Percentiles rank a stretch among this genome's conserved stretches.
Evolutionary conservation across 2,113 vertebrate genomes (phyloP).

Genomic region (Litocranius walleri): DNA sequence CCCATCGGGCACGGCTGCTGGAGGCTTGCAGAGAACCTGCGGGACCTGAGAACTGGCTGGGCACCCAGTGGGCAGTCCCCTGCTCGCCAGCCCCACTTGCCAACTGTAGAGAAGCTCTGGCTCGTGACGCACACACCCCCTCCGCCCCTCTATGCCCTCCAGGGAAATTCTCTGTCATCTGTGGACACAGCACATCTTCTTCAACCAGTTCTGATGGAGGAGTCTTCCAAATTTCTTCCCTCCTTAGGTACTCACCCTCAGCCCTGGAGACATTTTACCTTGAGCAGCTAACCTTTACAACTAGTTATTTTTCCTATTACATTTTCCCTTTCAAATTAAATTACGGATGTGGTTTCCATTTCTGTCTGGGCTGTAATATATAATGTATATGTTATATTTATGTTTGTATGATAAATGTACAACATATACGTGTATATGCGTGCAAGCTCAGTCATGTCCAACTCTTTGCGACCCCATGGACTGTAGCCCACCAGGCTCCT

Average conservation of each 20-base stretch:
- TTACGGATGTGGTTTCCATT: background rate
- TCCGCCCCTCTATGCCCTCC: background rate
- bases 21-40: background rate
- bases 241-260: background rate
- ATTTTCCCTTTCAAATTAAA: background rate
- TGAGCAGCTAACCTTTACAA: background rate
- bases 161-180: background rate
- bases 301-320: background rate
- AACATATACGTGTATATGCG: fast-evolving
- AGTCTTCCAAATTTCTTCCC: background rate
- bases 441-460: background rate
- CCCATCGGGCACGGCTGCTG: fast-evolving
- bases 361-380: background rate
- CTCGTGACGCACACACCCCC: background rate
- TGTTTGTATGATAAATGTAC: background rate
- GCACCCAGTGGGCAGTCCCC: no score
- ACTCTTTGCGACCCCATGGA: no score
- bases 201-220: background rate
- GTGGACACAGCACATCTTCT: background rate
- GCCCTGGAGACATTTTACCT: background rate
- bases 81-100: background rate
- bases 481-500: no score
- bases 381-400: background rate
- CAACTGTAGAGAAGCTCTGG: background rate
- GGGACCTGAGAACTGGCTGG: background rate